Conservation (phyloP, 64 coral and sea anemone genomes). For the Montipora efflorescens region DNA sequence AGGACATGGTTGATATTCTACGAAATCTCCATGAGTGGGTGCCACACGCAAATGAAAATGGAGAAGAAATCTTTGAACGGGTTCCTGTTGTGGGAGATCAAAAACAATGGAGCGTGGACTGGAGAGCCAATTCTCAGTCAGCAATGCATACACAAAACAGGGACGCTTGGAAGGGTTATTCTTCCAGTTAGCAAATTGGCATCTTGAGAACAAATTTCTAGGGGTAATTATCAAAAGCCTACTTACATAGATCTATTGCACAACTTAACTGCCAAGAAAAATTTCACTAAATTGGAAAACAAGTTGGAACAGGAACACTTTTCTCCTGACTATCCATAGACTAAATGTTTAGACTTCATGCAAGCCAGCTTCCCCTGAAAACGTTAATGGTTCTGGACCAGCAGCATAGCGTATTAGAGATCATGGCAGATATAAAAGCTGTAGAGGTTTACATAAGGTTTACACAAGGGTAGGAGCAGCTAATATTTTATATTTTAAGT, state of each 20-base stretch:
- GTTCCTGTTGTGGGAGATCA: constrained; percentile 69
- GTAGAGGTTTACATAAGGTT: background rate
- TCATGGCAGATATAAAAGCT: background rate
- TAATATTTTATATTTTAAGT: background rate
- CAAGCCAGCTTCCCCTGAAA: no score
- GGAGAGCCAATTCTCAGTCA: constrained; percentile 48
- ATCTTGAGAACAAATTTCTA: constrained; percentile 75
- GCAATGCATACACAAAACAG: constrained; percentile 57
- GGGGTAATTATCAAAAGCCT: background rate
- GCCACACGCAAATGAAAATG: constrained; percentile 7
- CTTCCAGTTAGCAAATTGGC: constrained; percentile 72
- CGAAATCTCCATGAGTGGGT: constrained; percentile 41
- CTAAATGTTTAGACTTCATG: no score
- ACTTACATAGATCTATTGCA: background rate
- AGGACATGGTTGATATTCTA: constrained; percentile 70
- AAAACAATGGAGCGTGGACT: constrained; percentile 50
- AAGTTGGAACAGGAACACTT: no score
- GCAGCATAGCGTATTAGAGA: background rate
- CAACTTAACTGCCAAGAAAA: no score
- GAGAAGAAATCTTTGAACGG: constrained; percentile 24
- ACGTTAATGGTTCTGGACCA: background rate
- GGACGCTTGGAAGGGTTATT: constrained; percentile 34
- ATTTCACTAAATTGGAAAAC: no score
- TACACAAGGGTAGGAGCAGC: background rate
- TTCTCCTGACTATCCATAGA: no score